Evolutionary conservation across 2,797 vertebrate genomes (phyloP).

Genomic region (Yasuhikotakia modesta): DNA sequence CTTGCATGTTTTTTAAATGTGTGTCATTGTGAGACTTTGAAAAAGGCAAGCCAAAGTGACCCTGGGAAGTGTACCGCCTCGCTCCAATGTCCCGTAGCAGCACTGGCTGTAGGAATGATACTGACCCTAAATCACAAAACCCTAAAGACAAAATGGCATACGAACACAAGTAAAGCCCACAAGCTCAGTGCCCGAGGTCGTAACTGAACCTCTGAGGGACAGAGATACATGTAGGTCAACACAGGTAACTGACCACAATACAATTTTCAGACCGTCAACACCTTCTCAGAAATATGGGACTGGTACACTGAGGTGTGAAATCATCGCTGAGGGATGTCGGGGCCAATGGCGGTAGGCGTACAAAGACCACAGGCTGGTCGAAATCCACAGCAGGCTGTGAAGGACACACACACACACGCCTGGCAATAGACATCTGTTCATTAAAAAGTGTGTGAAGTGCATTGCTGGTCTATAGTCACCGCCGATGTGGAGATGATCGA

Average conservation of each 20-base stretch:
- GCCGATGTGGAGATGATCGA: conserved; percentile 68
- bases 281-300: conserved; percentile 53
- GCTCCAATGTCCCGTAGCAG: conserved; percentile 66
- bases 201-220: conserved; percentile 70
- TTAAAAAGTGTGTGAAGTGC: conserved; percentile 48
- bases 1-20: conserved; percentile 64
- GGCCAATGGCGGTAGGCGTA: conserved; percentile 65
- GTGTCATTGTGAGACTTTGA: conserved; percentile 79
- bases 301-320: conserved; percentile 67
- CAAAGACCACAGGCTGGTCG: conserved; percentile 51
- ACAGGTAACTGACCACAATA: conserved; percentile 47
- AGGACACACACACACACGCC: conserved; percentile 69
- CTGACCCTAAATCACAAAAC: conserved; percentile 25
- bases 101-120: conserved; percentile 57
- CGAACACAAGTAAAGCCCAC: conserved; percentile 10
- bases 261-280: conserved; percentile 59
- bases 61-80: conserved; percentile 62
- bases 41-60: conserved; percentile 72
- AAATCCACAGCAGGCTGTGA: conserved; percentile 72
- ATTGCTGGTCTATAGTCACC: conserved; percentile 69
- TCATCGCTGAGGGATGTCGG: conserved; percentile 64
- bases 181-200: conserved; percentile 59
- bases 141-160: conserved; percentile 41
- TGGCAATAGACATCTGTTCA: conserved; percentile 41
- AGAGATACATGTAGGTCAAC: conserved; percentile 52